Evolutionary conservation across 2,797 vertebrate genomes (phyloP).

Genomic region (Capromys pilorides): DNA sequence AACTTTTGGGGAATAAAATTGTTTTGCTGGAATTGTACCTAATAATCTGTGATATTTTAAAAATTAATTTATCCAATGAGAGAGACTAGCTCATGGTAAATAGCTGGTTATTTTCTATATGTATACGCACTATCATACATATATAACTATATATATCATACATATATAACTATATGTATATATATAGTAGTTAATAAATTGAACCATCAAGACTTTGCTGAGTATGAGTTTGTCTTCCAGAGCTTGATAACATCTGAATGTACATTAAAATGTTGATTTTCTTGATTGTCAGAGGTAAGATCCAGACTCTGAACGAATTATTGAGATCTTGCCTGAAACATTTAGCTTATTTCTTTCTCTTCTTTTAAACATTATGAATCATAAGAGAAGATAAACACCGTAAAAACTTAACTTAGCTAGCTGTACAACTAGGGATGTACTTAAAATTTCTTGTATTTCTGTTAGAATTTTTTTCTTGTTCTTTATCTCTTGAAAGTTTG

Average conservation of each 20-base stretch:
- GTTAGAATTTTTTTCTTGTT: constrained; percentile 40
- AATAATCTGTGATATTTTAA: constrained; percentile 27
- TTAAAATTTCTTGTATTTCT: constrained; percentile 52
- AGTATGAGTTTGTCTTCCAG: not conserved
- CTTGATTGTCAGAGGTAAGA: constrained; percentile 1
- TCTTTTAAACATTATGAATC: constrained; percentile 12
- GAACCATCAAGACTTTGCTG: constrained; percentile 3
- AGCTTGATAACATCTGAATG: not conserved
- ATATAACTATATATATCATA: not conserved
- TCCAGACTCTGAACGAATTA: not conserved
- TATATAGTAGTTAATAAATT: constrained; percentile 17
- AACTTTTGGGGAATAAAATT: constrained; percentile 28
- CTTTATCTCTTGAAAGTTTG: not conserved
- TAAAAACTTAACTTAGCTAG: constrained; percentile 22
- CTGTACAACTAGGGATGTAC: not conserved
- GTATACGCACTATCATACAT: not conserved
- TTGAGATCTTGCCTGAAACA: not conserved
- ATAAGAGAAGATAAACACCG: not conserved
- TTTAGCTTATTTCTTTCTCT: not conserved
- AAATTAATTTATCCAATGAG: not conserved
- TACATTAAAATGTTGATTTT: not conserved
- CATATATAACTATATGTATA: not conserved
- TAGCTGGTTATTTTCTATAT: not conserved
- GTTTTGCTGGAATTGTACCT: not conserved
- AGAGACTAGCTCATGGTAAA: not conserved